Conservation (phyloP, 2,797 vertebrate species). For the Graptemys geographica region DNA sequence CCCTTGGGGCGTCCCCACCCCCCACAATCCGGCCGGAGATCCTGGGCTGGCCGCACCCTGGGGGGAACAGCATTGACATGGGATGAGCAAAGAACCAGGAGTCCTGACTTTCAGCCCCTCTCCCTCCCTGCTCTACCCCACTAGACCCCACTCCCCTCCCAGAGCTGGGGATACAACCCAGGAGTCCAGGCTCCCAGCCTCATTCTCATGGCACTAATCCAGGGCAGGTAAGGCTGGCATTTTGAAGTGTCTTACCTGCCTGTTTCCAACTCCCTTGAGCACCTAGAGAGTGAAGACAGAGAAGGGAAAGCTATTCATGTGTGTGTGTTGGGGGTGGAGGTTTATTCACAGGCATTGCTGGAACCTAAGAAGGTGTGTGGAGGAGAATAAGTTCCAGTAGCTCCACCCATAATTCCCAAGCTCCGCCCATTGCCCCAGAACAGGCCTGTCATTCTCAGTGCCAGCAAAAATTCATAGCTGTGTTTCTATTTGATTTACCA, state of each 20-base stretch:
- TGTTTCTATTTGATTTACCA: not conserved
- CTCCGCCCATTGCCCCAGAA: not conserved
- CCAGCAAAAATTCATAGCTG: not conserved
- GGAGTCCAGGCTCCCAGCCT: too few relatives aligned
- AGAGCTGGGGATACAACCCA: too few relatives aligned
- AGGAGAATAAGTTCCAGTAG: not conserved
- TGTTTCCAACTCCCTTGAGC: not conserved
- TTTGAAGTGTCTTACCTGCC: not conserved
- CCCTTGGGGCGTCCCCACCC: not conserved
- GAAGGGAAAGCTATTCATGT: not conserved
- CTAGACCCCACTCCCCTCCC: too few relatives aligned
- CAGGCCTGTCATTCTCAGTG: not conserved
- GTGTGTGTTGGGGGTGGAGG: not conserved
- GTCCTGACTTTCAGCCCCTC: too few relatives aligned
- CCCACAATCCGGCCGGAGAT: slow-evolving; percentile 30
- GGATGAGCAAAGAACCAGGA: not conserved
- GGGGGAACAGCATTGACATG: not conserved
- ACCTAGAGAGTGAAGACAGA: not conserved
- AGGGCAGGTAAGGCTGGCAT: not conserved
- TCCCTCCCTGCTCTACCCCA: not conserved
- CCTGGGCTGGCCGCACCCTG: slow-evolving; percentile 14
- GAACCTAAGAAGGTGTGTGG: not conserved
- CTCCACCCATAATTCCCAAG: not conserved
- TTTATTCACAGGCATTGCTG: not conserved
- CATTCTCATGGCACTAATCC: not conserved